A percentile compares a stretch with the other conserved stretches of the same genome.
These are phyloP conservation scores for Riptortus pedestris DNA, from an alignment of 1,140 invertebrate species.

Conservation along the genomic window DNA sequence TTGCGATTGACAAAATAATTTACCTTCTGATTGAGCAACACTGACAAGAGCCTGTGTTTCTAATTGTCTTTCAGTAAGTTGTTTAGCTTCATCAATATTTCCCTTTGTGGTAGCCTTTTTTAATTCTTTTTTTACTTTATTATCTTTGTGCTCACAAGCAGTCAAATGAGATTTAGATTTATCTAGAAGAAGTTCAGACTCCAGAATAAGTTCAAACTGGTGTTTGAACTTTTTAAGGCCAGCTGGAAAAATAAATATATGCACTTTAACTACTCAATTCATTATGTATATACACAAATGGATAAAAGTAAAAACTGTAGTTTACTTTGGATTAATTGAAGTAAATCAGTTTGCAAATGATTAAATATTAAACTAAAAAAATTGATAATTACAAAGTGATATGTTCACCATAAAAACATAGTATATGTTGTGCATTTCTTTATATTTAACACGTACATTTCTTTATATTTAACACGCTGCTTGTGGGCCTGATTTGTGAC, in stretches of 20 bases:
- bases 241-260: slow-evolving; percentile 33
- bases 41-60: slow-evolving; percentile 43
- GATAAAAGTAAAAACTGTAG: no score
- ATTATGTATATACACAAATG: no score
- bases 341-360: no score
- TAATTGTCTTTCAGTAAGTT: slow-evolving; percentile 39
- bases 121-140: slow-evolving; percentile 41
- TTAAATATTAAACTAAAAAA: no score
- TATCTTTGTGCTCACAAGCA: slow-evolving; percentile 39
- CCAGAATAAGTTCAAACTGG: slow-evolving; percentile 44
- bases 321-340: no score
- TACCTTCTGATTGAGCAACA: slow-evolving; percentile 43
- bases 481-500: no score
- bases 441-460: no score
- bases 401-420: no score
- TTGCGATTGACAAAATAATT: slow-evolving; percentile 17
- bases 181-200: slow-evolving; percentile 43
- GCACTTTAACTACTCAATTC: no score
- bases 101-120: slow-evolving; percentile 41
- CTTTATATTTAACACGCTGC: no score
- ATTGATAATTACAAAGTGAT: no score
- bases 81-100: slow-evolving; percentile 38
- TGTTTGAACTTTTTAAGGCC: slow-evolving; percentile 41
- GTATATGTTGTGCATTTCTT: no score
- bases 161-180: slow-evolving; percentile 39